Conservation (phyloP, 2,888 invertebrate genomes). For the Lydus trimaculatus region DNA sequence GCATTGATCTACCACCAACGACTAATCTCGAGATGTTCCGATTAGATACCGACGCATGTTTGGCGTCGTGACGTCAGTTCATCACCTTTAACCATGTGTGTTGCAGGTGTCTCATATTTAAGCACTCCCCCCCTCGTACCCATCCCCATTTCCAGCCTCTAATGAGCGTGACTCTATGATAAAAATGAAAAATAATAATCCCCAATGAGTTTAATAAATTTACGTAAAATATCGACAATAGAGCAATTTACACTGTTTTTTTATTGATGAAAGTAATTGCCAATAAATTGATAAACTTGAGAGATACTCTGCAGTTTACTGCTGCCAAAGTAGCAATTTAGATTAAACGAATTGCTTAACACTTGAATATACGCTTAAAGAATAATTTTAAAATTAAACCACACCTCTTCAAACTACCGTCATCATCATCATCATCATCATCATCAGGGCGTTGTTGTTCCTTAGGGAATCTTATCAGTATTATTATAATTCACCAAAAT, state of each 20-base stretch:
- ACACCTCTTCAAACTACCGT: not conserved
- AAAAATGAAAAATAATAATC: no score
- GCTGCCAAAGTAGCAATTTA: conserved; percentile 12
- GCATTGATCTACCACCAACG: conserved; percentile 48
- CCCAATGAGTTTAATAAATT: conserved; percentile 22
- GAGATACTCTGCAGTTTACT: not conserved
- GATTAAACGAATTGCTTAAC: conserved; percentile 7
- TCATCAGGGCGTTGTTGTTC: not conserved
- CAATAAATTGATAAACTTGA: conserved; percentile 6
- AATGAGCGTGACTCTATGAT: conserved; percentile 8
- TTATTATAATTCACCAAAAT: conserved; percentile 4
- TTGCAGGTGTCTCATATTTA: conserved; percentile 32
- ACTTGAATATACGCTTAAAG: not conserved
- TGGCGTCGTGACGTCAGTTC: conserved; percentile 40
- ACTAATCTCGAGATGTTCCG: conserved; percentile 41
- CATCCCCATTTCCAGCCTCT: no score
- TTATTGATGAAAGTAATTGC: conserved; percentile 17
- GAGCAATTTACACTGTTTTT: not conserved
- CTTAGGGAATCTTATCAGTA: not conserved
- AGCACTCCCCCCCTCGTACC: not conserved
- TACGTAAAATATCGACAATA: not conserved
- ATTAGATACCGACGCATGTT: conserved; percentile 32
- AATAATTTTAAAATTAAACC: not conserved
- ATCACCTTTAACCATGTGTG: conserved; percentile 37
- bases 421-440: not conserved